Base-by-base conservation (phyloP, 1,140 invertebrate genomes). In the Bombus affinis region DNA sequence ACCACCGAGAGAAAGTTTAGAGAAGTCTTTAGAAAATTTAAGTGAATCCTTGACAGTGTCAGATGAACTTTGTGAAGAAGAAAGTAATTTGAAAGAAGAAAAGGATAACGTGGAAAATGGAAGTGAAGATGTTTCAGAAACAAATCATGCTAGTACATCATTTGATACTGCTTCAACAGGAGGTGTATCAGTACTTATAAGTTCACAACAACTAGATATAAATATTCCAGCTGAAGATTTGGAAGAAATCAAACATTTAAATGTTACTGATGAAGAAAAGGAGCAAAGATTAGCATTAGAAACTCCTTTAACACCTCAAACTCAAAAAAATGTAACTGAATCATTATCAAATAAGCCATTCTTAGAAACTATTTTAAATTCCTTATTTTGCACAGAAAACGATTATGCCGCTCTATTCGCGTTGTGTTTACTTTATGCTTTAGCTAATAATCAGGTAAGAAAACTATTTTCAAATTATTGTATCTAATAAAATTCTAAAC, bases 201-300 rank as follows among this genome's bases (percentile, higher is more conserved):
- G 68, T 57, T 62, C 84, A 37, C 88, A 90, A 76, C 75, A 86
- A 68, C 13, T 71, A 57, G 76, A 90, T 53, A 83, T 78, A 66
- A 78, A 73, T 12, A 81, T 75, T 74, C 86, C 92, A 85, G 87
- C 78, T 28, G 82, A 90, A 44, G 90, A 94, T 83, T 71, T 91
- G 44, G 92, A 93, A 18, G 92, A 94, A 84, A 92, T 94, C 3
- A 93, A 95, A 80, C 89, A 95, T 77, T 87, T 95, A 72, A 99
- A 99, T 95, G 98, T 98, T 37, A 99, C 98, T 0, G 98, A 99
- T 92, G 98, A 99, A 94, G 98, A 99, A 91, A 99, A 99, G 93
- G 97, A 96, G 88, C 95, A 98, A 88, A 96, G 97, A 89, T 93
- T 97, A 28, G 95, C 96, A n/a, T 83, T 96, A 90, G 87, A 95